Evolutionary conservation across 2,888 invertebrate genomes (phyloP).

Genomic region (Mellilla xanthometata): DNA sequence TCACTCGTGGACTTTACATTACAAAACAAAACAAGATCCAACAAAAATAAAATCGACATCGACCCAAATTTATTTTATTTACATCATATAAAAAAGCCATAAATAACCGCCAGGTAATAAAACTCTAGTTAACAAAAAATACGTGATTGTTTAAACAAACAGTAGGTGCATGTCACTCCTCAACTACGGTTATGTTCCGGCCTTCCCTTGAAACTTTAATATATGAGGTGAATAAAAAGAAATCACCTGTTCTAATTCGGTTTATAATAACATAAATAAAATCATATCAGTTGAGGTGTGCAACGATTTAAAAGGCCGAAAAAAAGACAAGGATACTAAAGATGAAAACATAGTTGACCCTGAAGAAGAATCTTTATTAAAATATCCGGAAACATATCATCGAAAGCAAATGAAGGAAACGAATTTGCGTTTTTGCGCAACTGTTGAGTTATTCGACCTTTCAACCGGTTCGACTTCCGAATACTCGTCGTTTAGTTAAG

Average conservation of each 20-base stretch:
- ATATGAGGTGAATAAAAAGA: conserved; percentile 16
- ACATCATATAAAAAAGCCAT: conserved; percentile 6
- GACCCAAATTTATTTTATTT: neutral
- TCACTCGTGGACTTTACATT: too few species aligned
- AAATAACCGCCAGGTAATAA: conserved; percentile 9
- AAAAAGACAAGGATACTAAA: conserved; percentile 14
- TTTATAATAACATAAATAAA: conserved; percentile 8
- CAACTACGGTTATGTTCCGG: conserved; percentile 33
- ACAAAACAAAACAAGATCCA: too few species aligned
- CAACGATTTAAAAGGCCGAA: conserved; percentile 12
- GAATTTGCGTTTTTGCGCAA: conserved; percentile 8
- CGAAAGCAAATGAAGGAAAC: conserved; percentile 17
- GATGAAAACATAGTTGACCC: conserved; percentile 5
- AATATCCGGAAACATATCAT: conserved; percentile 10
- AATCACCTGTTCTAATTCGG: conserved; percentile 17
- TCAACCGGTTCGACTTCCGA: conserved; percentile 16
- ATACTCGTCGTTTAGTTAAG: conserved; percentile 3
- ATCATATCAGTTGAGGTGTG: conserved; percentile 12
- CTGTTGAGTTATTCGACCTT: conserved; percentile 12
- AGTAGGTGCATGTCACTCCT: conserved; percentile 16
- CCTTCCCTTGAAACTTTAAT: conserved; percentile 58
- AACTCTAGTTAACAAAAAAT: conserved; percentile 11
- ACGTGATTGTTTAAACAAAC: conserved; percentile 12
- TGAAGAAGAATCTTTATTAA: conserved; percentile 6
- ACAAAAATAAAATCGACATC: too few species aligned